Evolutionary conservation across 1,140 invertebrate species (phyloP).

Genomic region (Hyles vespertilio): DNA sequence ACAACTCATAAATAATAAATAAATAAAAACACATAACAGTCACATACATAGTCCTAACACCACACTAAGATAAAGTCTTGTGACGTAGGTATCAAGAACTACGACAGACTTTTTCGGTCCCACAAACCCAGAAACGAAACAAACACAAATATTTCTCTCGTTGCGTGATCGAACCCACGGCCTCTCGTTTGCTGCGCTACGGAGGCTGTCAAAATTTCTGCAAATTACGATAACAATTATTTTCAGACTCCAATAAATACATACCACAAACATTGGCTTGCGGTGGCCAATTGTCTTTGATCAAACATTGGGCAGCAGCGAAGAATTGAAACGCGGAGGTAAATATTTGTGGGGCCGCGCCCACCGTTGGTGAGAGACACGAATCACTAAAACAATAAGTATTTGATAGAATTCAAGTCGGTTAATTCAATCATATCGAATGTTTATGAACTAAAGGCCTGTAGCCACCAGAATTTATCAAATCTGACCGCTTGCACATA

Average conservation of each 20-base stretch:
- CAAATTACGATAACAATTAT: background rate
- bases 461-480: too few species aligned
- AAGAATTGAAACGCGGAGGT: slow-evolving; percentile 20
- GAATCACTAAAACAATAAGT: background rate
- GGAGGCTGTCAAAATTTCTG: background rate
- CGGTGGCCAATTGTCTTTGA: slow-evolving; percentile 1
- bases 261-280: slow-evolving; percentile 9
- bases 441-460: too few species aligned
- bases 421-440: background rate
- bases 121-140: background rate
- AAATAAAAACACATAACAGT: background rate
- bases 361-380: slow-evolving; percentile 15
- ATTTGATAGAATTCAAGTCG: too few species aligned
- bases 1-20: background rate
- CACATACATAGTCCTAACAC: too few species aligned
- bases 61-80: too few species aligned
- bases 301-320: slow-evolving; percentile 20
- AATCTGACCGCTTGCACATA: too few species aligned
- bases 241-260: slow-evolving; percentile 2
- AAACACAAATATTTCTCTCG: background rate
- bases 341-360: slow-evolving; percentile 14
- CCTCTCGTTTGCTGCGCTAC: too few species aligned
- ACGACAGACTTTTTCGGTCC: background rate
- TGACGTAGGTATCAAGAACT: too few species aligned
- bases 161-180: too few species aligned